Evolutionary conservation across 2,888 invertebrate genomes (phyloP).

Genomic region (Philopedon plagiatum): DNA sequence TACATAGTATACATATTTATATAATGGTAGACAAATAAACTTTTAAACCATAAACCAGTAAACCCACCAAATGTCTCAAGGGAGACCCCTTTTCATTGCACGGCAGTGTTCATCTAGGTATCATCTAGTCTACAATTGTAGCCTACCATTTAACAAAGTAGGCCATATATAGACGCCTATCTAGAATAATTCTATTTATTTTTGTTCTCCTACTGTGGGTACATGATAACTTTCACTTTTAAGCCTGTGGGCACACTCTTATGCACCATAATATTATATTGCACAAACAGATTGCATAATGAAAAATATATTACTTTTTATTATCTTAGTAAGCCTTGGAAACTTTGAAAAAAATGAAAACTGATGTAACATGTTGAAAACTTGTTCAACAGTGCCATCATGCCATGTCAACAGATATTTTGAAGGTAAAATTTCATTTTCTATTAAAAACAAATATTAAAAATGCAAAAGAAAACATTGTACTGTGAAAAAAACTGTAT

Average conservation of each 20-base stretch:
- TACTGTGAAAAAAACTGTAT: background rate
- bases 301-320: too few species aligned
- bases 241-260: conserved; percentile 15
- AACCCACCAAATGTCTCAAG: too few species aligned
- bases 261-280: conserved; percentile 14
- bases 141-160: background rate
- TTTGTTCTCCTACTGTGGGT: conserved; percentile 15
- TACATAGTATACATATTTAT: too few species aligned
- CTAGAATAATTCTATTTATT: conserved; percentile 18
- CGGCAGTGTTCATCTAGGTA: too few species aligned
- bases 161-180: conserved; percentile 11
- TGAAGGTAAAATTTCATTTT: background rate
- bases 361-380: background rate
- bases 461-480: background rate
- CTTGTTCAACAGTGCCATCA: background rate
- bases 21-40: too few species aligned
- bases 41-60: too few species aligned
- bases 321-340: too few species aligned
- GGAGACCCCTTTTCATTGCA: too few species aligned
- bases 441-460: background rate
- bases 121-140: too few species aligned
- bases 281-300: conserved; percentile 36
- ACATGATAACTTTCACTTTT: conserved; percentile 43
- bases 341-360: background rate
- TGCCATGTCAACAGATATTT: conserved; percentile 33